Evolutionary conservation across 1,140 invertebrate species (phyloP).

Genomic region (Caligus rogercresseyi): DNA sequence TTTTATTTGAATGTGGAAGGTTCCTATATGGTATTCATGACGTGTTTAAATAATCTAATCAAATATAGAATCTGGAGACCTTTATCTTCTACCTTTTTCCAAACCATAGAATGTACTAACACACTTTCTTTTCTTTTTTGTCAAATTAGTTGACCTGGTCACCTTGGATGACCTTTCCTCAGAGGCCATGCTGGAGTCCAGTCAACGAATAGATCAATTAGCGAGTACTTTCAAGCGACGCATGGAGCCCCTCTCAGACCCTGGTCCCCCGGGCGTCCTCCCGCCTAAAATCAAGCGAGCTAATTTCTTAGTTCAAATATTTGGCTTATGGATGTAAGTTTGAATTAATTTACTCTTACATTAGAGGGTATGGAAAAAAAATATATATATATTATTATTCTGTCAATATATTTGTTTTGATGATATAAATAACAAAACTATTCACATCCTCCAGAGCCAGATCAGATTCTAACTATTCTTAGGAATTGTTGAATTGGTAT

Average conservation of each 20-base stretch:
- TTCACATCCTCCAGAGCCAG: constrained; percentile 11
- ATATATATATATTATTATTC: not conserved
- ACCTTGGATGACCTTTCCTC: constrained; percentile 77
- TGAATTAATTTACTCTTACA: too few species aligned
- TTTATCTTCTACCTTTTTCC: not conserved
- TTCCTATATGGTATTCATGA: too few species aligned
- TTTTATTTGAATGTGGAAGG: too few species aligned
- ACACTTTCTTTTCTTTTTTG: constrained; percentile 13
- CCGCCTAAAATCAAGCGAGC: constrained; percentile 43
- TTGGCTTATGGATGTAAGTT: constrained; percentile 50
- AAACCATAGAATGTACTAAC: not conserved
- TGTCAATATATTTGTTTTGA: not conserved
- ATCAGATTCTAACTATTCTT: too few species aligned
- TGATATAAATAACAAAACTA: not conserved
- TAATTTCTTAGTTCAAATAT: constrained; percentile 42
- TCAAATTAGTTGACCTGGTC: constrained; percentile 61
- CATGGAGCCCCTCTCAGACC: constrained; percentile 47
- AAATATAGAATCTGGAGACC: not conserved
- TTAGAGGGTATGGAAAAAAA: not conserved
- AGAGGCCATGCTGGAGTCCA: constrained; percentile 82
- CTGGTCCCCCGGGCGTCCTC: constrained; percentile 51
- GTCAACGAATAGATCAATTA: constrained; percentile 70
- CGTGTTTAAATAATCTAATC: too few species aligned
- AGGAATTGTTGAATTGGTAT: too few species aligned
- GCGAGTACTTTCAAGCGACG: constrained; percentile 55